Conservation (phyloP, 2,113 vertebrate genomes). For the Hystrix cristata region DNA sequence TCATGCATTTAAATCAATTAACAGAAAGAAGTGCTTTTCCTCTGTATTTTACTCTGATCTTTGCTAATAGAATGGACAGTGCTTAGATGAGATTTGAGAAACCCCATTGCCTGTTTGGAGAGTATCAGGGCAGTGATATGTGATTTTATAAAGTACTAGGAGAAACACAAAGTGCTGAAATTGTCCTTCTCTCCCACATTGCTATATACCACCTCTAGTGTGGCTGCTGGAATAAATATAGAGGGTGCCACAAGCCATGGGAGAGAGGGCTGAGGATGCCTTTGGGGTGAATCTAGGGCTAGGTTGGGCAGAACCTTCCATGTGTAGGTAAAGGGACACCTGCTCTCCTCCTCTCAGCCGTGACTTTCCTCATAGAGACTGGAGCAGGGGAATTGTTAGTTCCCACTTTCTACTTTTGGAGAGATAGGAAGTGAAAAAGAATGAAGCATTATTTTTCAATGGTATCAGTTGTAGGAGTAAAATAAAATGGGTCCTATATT, state of each 20-base stretch:
- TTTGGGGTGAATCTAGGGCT: not conserved
- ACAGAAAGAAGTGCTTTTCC: constrained; percentile 1
- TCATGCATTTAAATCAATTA: not conserved
- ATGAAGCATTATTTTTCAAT: constrained; percentile 40
- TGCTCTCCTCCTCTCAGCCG: not conserved
- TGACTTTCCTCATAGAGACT: not conserved
- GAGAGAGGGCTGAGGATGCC: not conserved
- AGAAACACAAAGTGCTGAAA: constrained; percentile 33
- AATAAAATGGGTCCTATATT: not conserved
- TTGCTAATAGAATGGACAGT: not conserved
- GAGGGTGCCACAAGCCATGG: not conserved
- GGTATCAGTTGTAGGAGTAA: not conserved
- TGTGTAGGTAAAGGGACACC: not conserved
- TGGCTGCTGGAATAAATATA: not conserved
- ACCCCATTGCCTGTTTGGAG: not conserved
- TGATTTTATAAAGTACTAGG: constrained; percentile 27
- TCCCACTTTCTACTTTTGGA: constrained; percentile 35
- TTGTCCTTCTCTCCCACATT: fast-evolving
- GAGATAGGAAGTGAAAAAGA: constrained; percentile 50
- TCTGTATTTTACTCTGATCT: constrained; percentile 52
- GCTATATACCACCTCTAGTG: not conserved
- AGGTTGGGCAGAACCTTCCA: not conserved
- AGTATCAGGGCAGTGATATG: not conserved
- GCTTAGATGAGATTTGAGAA: constrained; percentile 53
- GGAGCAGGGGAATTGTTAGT: not conserved